Evolutionary conservation across 2,888 invertebrate species (phyloP).

Genomic region (Pteria penguin): DNA sequence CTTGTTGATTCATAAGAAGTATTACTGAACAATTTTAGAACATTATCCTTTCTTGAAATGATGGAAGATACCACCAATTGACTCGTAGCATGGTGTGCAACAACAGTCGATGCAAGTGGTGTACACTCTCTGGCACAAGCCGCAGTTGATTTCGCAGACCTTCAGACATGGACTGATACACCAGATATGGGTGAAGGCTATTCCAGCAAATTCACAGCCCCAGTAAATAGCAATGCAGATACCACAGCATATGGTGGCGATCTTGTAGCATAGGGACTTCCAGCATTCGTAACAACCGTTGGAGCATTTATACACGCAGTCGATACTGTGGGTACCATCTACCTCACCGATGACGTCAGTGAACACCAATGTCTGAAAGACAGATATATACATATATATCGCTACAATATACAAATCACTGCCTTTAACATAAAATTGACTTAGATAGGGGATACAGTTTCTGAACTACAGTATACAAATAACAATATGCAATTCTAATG

Average conservation of each 20-base stretch:
- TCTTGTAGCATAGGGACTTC: constrained; percentile 86
- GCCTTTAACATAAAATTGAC: too few relatives aligned
- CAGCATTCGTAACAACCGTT: constrained; percentile 84
- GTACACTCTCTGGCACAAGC: constrained; percentile 48
- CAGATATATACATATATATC: not conserved
- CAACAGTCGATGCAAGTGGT: constrained; percentile 49
- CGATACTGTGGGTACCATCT: constrained; percentile 80
- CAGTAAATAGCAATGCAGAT: constrained; percentile 85
- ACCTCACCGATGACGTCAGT: constrained; percentile 68
- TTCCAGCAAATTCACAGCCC: constrained; percentile 78
- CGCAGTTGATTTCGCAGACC: constrained; percentile 81
- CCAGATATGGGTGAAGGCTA: constrained; percentile 81
- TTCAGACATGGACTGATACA: constrained; percentile 59
- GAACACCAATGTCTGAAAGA: constrained; percentile 43
- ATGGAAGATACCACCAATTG: constrained; percentile 57
- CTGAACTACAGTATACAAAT: too few relatives aligned
- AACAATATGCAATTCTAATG: too few relatives aligned
- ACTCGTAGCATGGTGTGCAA: constrained; percentile 54
- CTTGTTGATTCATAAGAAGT: too few relatives aligned
- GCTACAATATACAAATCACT: too few relatives aligned
- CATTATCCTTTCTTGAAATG: constrained; percentile 20
- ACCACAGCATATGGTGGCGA: constrained; percentile 85
- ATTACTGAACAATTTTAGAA: too few relatives aligned
- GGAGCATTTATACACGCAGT: constrained; percentile 87
- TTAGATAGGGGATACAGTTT: too few relatives aligned